Base-by-base conservation (phyloP, 1,140 invertebrate genomes). In the Choristoneura fumiferana region DNA sequence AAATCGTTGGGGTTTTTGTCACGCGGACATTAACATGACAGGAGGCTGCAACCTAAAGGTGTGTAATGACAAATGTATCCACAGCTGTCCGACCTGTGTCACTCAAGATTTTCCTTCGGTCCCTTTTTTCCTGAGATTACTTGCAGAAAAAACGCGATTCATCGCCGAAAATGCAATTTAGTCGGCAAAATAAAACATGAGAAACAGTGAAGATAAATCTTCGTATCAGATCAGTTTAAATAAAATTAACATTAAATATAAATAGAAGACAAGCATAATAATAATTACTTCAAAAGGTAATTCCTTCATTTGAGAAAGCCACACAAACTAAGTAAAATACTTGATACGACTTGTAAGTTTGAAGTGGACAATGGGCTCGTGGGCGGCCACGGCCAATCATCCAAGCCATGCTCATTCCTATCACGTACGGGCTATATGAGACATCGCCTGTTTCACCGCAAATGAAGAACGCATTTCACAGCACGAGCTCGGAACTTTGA, bases 341-440 rank as follows among this genome's bases (percentile, higher is more conserved):
- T 49, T 49, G 43, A 49, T 13, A 29, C 18, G 22, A 49, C 18
- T 13, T 22, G 43, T 49, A 49, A 54, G 52, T 35, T 35, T 4
- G 52, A 54, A 54, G n/a, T 35, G 22, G 60, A 60, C 54, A 62
- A 57, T 62, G 45, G 49, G 49, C 36, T 54, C 33, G 45, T 59
- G 62, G 12, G 43, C 43, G 18, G 43, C 43, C 43, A 49, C 43
- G 18, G 43, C 43, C 43, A 49, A 49, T 49, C 43, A 49, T 49
- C 43, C 17, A 49, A n/a, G 18, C 29, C 37, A 39, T 49, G 45
- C 39, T 35, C 36, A 77, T 66, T 75, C 67, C 37, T 22, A 60
- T 65, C 76, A 74, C 73, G 76, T 71, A 59, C 54, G 43, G 40
- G 39, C 58, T 67, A 67, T 73, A 78, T 74, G 64, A 74, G 69